Evolutionary conservation across 2,113 vertebrate species (phyloP), one percentile per base, ranked within the genome.

Genomic region (Colaptes auratus): DNA sequence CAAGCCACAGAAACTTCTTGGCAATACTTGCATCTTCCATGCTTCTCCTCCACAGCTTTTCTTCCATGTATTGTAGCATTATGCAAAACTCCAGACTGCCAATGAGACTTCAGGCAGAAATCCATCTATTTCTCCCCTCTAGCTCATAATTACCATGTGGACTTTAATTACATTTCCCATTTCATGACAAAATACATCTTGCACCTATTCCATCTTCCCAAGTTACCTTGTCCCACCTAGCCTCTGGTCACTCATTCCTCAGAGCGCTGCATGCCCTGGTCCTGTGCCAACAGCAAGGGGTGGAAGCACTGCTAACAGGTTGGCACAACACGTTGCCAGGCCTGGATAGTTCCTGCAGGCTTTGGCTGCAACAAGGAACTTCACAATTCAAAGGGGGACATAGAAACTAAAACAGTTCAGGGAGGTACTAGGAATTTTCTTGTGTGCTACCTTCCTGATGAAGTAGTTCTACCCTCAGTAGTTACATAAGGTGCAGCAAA

Each of bases 111-210:
- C 48, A 76, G 87, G 71, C 94, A 94, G 50, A 89, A 95, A 92
- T 85, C 78, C 74, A 89, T 82, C n/a, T 59, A 73, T 42, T 95
- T 81, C 58, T 81, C 28, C 67, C 55, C 59, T 89, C 77, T 35
- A 72, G 67, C 63, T 89, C 75, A 46, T 88, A 76, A 94, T 94
- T 89, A 91, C 65, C 55, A 65, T 4, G 53, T 75, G 48, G 59
- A 66, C 74, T 94, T 91, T 59, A 91, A 96, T 91, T 91, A 92
- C 33, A 82, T 87, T 91, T 85, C 67, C 71, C 8, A 0, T 79
- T 95, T 82, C 30, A 50, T 1, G 15, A 89, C 55, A 88, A 87
- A 95, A 80, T 35, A 33, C 63, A 23, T 77, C 60, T 50, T 89
- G 23, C 36, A 70, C 15, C 78, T 76, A 39, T 65, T 88, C 71